Evolutionary conservation across 1,140 invertebrate genomes (phyloP), one percentile per base, ranked within the genome.

Genomic region (Lithobius niger): DNA sequence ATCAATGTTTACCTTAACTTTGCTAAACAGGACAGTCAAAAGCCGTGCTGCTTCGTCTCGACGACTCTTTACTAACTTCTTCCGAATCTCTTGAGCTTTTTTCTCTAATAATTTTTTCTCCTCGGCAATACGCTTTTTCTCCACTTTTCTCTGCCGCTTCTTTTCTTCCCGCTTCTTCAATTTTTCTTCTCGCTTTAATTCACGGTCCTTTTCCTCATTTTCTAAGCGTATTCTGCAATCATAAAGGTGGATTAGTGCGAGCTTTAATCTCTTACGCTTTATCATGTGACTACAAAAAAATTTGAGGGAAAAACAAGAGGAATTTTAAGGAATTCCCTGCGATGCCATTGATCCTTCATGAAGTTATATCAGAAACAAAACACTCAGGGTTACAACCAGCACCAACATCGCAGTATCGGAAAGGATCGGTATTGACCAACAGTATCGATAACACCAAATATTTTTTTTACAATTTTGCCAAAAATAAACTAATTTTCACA

Each of bases 161-260:
- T 18, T 36, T 26, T 52, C 51, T 48, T 43, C 59, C 47, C 49
- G n/a, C 48, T 58, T 49, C 27, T 55, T 36, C n/a, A 3, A 3
- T 36, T 42, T 52, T 58, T 56, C 49, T 18, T 44, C 42, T 52
- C 54, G 19, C 16, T 43, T 42, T 48, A 51, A 24, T 40, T 74
- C 70, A 56, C 66, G 59, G 60, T 71, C 67, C 13, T 67, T 61
- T 22, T 71, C 70, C 55, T 74, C 68, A 52, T 74, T 67, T 40
- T 73, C 68, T 16, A 42, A 27, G 21, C 58, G 6, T 31, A 19
- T 57, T 50, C 52, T 57, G 22, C 3, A 15, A 6, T n/a, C n/a
- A n/a, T n/a, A n/a, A n/a, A n/a, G n/a, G n/a, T n/a, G n/a, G n/a
- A n/a, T n/a, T n/a, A n/a, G n/a, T n/a, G n/a, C n/a, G n/a, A n/a